Conservation (phyloP, 2,113 vertebrate genomes). For the Oriolus oriolus region DNA sequence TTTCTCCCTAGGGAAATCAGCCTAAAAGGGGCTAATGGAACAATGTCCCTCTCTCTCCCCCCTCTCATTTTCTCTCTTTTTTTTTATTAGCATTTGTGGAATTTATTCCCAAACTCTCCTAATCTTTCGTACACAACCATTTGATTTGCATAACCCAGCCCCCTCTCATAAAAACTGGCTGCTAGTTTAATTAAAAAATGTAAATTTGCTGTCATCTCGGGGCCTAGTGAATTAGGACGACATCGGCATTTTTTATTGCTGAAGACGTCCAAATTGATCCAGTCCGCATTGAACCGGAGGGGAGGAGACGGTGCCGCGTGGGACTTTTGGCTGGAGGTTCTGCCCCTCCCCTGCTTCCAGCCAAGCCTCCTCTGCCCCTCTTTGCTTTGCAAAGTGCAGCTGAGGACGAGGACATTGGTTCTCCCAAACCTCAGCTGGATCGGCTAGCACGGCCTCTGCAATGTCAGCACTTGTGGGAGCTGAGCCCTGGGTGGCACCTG, state of each 20-base stretch:
- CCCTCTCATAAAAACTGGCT: constrained; percentile 99
- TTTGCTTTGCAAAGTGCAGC: constrained; percentile 1
- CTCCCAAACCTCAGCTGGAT: constrained; percentile 23
- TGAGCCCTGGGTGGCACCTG: constrained; percentile 29
- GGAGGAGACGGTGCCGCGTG: constrained; percentile 27
- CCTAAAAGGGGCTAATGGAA: constrained; percentile 95
- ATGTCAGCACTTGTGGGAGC: neutral
- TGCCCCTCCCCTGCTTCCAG: constrained; percentile 36
- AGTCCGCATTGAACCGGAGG: constrained; percentile 69
- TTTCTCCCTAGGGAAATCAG: constrained; percentile 83
- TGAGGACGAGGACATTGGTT: neutral
- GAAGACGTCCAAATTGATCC: constrained; percentile 99
- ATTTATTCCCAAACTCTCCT: constrained; percentile 99
- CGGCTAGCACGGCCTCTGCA: neutral
- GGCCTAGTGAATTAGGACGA: constrained; percentile 98
- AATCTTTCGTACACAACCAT: constrained; percentile 99
- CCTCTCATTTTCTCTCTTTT: constrained; percentile 62
- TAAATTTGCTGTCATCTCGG: constrained; percentile 99
- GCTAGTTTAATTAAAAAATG: constrained; percentile 99
- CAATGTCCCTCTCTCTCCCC: constrained; percentile 79
- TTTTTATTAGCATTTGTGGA: constrained; percentile 93
- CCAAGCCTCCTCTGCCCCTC: constrained; percentile 2
- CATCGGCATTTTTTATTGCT: constrained; percentile 99
- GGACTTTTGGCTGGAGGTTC: constrained; percentile 20
- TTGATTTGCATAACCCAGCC: constrained; percentile 99